Conservation (phyloP, 2,797 vertebrate genomes). For the Tapera naevia region DNA sequence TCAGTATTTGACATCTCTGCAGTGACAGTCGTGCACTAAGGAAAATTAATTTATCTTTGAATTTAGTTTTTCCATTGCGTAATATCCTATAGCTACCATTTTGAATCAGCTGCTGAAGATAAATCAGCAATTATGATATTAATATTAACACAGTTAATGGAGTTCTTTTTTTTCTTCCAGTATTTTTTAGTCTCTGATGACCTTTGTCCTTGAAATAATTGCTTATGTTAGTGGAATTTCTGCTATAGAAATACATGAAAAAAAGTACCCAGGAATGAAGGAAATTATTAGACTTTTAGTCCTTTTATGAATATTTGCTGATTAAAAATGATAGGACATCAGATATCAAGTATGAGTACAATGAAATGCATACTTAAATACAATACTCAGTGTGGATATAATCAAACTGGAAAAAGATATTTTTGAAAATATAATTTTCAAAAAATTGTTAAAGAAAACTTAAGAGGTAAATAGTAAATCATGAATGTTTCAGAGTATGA, state of each 20-base stretch:
- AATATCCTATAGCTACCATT: neutral
- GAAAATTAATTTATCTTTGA: neutral
- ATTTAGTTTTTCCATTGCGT: neutral
- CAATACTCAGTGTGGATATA: neutral
- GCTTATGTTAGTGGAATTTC: neutral
- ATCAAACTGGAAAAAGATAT: neutral
- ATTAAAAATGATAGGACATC: neutral
- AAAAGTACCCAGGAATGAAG: neutral
- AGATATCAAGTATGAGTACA: neutral
- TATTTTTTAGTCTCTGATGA: constrained; percentile 1
- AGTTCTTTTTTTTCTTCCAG: neutral
- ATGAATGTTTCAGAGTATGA: neutral
- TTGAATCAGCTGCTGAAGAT: neutral
- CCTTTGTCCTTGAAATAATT: neutral
- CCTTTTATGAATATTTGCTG: neutral
- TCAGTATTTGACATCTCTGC: neutral
- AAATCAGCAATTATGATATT: neutral
- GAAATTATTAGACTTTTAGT: neutral
- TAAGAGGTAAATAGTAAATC: neutral
- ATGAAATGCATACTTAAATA: neutral
- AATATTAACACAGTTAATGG: neutral
- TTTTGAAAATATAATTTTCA: neutral
- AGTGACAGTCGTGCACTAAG: neutral
- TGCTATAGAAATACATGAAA: neutral
- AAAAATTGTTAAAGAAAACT: neutral